phyloP scores from a whole-genome alignment of 2,113 vertebrate species.

The Lepus americanus region DNA sequence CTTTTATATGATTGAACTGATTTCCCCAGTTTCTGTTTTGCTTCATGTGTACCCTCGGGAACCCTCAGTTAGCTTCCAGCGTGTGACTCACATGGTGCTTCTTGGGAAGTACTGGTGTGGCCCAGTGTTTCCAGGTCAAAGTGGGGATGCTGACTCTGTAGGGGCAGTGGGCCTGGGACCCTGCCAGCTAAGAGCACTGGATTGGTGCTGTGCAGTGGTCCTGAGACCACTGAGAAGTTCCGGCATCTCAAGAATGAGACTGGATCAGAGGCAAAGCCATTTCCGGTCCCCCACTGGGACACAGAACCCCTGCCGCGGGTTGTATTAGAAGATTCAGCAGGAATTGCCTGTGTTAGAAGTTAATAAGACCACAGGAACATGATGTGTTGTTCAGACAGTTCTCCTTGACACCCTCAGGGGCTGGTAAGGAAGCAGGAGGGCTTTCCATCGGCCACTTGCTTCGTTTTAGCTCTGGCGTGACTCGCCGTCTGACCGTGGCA shows the following conservation, averaged over 20 bases:
- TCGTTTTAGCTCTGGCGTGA: background rate
- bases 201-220: too few species aligned
- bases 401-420: background rate
- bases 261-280: background rate
- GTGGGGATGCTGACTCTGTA: background rate
- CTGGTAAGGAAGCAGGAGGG: rapidly evolving
- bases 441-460: background rate
- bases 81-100: rapidly evolving
- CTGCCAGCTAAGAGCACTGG: too few species aligned
- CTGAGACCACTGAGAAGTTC: too few species aligned
- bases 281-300: background rate
- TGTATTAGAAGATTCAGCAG: background rate
- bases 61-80: too few species aligned
- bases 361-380: background rate
- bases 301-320: background rate
- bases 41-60: background rate
- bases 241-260: background rate
- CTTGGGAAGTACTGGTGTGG: background rate
- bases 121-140: background rate
- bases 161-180: too few species aligned
- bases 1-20: too few species aligned
- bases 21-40: background rate
- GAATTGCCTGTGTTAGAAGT: background rate
- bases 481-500: background rate
- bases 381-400: background rate